These are phyloP conservation scores for Betta splendens DNA, from an alignment of 2,797 vertebrate species.

Conservation along the genomic window DNA sequence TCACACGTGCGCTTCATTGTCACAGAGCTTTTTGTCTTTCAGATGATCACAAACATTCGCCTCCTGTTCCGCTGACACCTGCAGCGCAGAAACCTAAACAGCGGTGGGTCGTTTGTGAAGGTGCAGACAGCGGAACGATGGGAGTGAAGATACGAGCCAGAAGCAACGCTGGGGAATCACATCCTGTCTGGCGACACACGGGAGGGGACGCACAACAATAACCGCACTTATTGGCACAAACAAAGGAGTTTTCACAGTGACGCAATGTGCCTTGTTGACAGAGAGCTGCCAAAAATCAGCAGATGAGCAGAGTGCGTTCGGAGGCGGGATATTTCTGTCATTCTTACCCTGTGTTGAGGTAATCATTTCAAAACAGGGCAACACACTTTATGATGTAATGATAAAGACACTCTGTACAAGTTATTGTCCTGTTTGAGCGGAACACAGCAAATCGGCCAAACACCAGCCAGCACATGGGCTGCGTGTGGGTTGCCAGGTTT, in stretches of 20 bases:
- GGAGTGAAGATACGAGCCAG: conserved; percentile 24
- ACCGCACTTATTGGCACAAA: conserved; percentile 50
- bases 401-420: not conserved
- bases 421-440: too few species aligned
- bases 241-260: conserved; percentile 24
- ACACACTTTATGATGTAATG: not conserved
- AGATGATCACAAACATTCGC: too few species aligned
- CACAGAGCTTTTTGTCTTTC: too few species aligned
- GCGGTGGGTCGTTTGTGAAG: conserved; percentile 60
- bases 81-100: conserved; percentile 23
- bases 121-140: conserved; percentile 69
- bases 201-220: conserved; percentile 29
- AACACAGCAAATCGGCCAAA: too few species aligned
- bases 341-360: conserved; percentile 15
- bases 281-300: conserved; percentile 27
- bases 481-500: too few species aligned
- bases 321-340: conserved; percentile 16
- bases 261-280: conserved; percentile 32
- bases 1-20: too few species aligned
- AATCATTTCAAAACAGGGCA: conserved; percentile 22
- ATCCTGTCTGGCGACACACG: conserved; percentile 58
- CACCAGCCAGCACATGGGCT: too few species aligned
- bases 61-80: conserved; percentile 22
- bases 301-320: conserved; percentile 11
- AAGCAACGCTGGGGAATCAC: conserved; percentile 3